Base-by-base conservation (phyloP, 2,888 invertebrate genomes). In the Ectropis crepuscularia region DNA sequence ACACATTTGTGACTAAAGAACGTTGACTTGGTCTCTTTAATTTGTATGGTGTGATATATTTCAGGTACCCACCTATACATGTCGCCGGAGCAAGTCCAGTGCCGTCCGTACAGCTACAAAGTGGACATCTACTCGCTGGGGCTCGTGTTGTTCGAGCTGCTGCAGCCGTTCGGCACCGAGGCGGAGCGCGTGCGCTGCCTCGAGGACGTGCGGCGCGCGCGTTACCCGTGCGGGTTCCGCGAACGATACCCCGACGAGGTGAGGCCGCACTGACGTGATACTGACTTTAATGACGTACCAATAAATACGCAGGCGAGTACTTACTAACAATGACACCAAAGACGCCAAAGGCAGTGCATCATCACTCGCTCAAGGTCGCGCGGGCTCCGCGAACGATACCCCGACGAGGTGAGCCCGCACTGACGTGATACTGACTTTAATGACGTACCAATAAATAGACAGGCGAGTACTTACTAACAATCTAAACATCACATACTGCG, bases 101-200 rank as follows among this genome's bases (percentile, higher is more conserved):
- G 96, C 0, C 93, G 94, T 43, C 94, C 95, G 0, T 98, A 98
- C 84, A 96, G 96, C 81, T 96, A 96, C 87, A 98, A 98, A 88
- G 98, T 99, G 59, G 99, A 99, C 87, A 98, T 99, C 65, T 99
- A 96, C 91, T 98, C 99, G 0, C 92, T 99, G 70, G 99, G 99
- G 0, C 93, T 99, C 63, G 98, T 99, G 67, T 95, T 99, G 72
- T 97, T 98, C 85, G 99, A 99, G 89, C 85, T 99, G 61, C 92
- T 99, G 47, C 95, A 96, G 57, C 97, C 98, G 12, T 99, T 99
- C 86, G 89, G 92, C 8, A 99, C 99, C 0, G 96, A 98, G 86
- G 96, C 98, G 94, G 99, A 99, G 89, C 94, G 99, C 57, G 94
- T 96, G 67, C 87, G 93, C 46, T 94, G 95, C 6, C 88, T 98